Base-by-base conservation (phyloP, 2,888 invertebrate genomes). In the Pantelozetes paolii region DNA sequence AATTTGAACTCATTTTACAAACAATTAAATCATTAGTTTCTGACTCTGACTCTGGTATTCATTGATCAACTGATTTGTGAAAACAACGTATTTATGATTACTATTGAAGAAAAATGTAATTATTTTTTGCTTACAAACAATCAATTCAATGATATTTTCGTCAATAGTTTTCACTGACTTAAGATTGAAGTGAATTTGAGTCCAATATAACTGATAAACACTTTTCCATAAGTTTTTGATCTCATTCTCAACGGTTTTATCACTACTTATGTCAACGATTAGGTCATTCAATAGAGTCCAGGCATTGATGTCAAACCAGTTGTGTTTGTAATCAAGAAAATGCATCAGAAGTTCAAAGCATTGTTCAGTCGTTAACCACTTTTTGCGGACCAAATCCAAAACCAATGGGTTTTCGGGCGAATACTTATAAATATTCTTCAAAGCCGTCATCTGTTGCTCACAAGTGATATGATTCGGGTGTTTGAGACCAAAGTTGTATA, bases 401-500 rank as follows among this genome's bases (percentile, higher is more conserved):
- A 67, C 42, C 1, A 40, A 23, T 36, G 1, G 13, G 40, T 40
- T 40, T 40, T 67, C 23, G 20, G 67, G 67, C 2, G 40, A 67
- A 40, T 40, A 23, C 20, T 42, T 36, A 1, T 1, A 3, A 23
- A 67, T 67, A 18, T 67, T 18, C 36, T 67, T 1, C 20, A 67
- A 40, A 13, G 67, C 42, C 5, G 20, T 23, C 18, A 36, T 20
- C 23, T 32, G 36, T 40, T 20, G 36, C 3, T 67, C 67, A n/a
- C 11, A 9, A 8, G 67, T 42, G 3, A 23, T 18, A 67, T 67
- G 40, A 11, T 36, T n/a, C 11, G 67, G 67, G n/a, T 67, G 40
- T 67, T 67, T 67, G 15, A 67, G 36, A 67, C 67, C 20, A 15
- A 67, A 67, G n/a, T 67, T 40, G 11, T 67, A 67, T 40, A 67